phyloP scores from a whole-genome alignment of 2,888 invertebrate genomes.

The Choreutis nemorana region DNA sequence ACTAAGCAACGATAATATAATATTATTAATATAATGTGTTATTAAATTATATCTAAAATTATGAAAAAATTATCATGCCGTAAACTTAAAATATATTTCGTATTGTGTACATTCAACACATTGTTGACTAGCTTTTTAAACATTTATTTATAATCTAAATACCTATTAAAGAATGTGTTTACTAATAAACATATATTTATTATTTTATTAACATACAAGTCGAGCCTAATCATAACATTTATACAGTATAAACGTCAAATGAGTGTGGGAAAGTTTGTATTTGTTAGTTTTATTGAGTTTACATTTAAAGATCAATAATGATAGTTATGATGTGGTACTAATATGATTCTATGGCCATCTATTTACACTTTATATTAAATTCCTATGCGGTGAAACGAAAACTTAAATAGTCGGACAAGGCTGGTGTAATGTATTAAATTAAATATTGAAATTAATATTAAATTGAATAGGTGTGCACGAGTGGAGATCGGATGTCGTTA shows the following conservation, averaged over 20 bases:
- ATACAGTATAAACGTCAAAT: conserved; percentile 20
- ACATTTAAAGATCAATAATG: conserved; percentile 23
- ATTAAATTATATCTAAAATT: too few relatives aligned
- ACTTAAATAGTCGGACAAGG: too few relatives aligned
- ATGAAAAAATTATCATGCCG: too few relatives aligned
- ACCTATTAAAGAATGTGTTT: too few relatives aligned
- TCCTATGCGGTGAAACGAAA: conserved; percentile 37
- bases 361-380: conserved; percentile 35
- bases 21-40: too few relatives aligned
- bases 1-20: too few relatives aligned
- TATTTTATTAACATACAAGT: background rate
- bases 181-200: too few relatives aligned
- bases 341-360: conserved; percentile 28
- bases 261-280: conserved; percentile 32
- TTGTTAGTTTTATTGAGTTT: conserved; percentile 1
- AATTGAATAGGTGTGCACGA: conserved; percentile 26
- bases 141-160: too few relatives aligned
- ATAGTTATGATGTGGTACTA: conserved; percentile 31
- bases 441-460: conserved; percentile 27
- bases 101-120: too few relatives aligned
- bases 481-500: conserved; percentile 15
- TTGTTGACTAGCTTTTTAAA: too few relatives aligned
- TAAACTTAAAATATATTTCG: too few relatives aligned
- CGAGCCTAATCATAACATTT: background rate
- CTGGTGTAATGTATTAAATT: too few relatives aligned